Percentiles rank a stretch among this genome's conserved stretches.
Evolutionary conservation across 2,113 vertebrate species (phyloP).

Genomic region (Brachyhypopomus occidentalis): DNA sequence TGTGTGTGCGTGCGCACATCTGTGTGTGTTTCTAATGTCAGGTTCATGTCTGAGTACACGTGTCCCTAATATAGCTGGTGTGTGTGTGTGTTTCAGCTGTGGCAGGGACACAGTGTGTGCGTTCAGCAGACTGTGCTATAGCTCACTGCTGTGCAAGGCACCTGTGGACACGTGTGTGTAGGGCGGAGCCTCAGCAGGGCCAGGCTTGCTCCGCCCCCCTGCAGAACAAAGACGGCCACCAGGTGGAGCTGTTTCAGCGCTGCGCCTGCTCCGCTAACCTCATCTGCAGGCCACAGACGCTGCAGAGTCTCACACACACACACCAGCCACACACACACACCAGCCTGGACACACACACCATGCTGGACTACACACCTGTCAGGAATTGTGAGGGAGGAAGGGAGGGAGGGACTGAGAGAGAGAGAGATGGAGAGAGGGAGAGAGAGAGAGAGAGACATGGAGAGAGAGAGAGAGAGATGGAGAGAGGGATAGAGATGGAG

Average conservation of each 20-base stretch:
- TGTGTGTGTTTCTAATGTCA: background rate
- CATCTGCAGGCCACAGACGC: conserved; percentile 79
- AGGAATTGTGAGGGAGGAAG: conserved; percentile 45
- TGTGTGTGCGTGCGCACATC: background rate
- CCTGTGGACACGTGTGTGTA: conserved; percentile 88
- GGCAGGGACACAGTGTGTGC: conserved; percentile 78
- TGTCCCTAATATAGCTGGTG: too few species aligned
- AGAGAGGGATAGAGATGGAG: background rate
- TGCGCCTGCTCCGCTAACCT: conserved; percentile 84
- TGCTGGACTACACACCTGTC: conserved; percentile 82
- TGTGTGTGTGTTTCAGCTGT: conserved; percentile 63
- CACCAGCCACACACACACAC: conserved; percentile 7
- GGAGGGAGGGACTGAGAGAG: background rate
- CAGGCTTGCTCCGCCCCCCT: conserved; percentile 80
- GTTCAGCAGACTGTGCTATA: conserved; percentile 81
- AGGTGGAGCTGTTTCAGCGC: conserved; percentile 83
- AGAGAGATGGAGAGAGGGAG: background rate
- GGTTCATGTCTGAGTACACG: background rate
- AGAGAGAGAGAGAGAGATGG: background rate
- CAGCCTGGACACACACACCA: conserved; percentile 61
- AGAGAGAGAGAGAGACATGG: too few species aligned
- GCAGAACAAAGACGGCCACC: conserved; percentile 79
- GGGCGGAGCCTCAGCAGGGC: conserved; percentile 81
- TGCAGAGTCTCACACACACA: conserved; percentile 66
- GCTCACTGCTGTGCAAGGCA: conserved; percentile 84